Base-by-base conservation (phyloP, 2,888 invertebrate genomes). In the Xanthorhoe designata region DNA sequence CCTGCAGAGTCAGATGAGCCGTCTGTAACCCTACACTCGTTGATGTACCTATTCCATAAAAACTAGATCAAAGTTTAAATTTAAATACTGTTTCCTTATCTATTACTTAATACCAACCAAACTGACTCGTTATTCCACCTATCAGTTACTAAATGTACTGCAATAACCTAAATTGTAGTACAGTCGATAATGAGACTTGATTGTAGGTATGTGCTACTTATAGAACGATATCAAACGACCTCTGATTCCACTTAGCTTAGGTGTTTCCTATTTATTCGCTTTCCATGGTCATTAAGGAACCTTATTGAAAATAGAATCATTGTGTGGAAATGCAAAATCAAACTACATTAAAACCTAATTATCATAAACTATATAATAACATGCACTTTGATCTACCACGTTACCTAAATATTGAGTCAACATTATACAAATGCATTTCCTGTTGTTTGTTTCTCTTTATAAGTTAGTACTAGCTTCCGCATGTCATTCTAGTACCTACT, bases 191-290 rank as follows among this genome's bases (percentile, higher is more conserved):
- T 62, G 56, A 55, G 53, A 58, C 29, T 52, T 62, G 60, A 71
- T 69, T 58, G 65, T n/a, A n/a, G n/a, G n/a, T 24, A 42, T 70
- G 68, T 65, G 63, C 65, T 61, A 67, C 69, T 57, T 68, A 62
- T 58, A 53, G 38, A 55, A 55, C 35, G 63, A 47, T 71, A 66
- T 56, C 18, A 47, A 29, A 50, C 58, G 68, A 75, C 66, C 70
- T 63, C 64, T 57, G 55, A 66, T 47, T 69, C 61, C 53, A 62
- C 57, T 24, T 58, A 62, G 57, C 60, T 10, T 55, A 66, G 56
- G 49, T 63, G 38, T 73, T 72, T 72, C 66, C 66, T 70, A 69
- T 68, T 70, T 61, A 53, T 61, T 24, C 8, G 54, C 58, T 67
- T 56, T 49, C 59, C 68, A 59, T 64, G 68, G 54, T 24, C 38